Conservation (phyloP, 1,140 invertebrate species). For the Lucilia sericata region DNA sequence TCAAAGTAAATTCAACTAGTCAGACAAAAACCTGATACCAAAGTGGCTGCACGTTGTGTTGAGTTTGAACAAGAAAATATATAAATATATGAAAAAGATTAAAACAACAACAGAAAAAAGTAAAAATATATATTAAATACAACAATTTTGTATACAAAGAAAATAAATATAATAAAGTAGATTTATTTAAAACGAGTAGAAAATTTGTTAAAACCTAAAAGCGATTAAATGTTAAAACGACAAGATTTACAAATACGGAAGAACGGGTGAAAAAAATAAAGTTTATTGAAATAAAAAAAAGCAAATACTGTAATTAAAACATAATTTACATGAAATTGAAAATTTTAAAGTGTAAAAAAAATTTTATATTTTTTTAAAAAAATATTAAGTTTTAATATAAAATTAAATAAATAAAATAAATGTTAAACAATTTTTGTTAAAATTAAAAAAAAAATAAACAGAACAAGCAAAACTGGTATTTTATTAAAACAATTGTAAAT, state of each 20-base stretch:
- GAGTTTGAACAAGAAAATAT: slow-evolving; percentile 4
- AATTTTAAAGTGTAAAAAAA: not conserved
- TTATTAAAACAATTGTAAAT: no score
- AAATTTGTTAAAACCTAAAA: slow-evolving; percentile 31
- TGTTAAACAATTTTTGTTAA: no score
- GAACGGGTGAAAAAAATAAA: not conserved
- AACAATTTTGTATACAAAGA: slow-evolving; percentile 1
- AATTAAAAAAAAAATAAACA: no score
- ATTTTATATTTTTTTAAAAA: no score
- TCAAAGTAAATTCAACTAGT: slow-evolving; percentile 66
- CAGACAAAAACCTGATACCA: slow-evolving; percentile 54
- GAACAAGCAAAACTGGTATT: no score
- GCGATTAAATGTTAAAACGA: slow-evolving; percentile 38
- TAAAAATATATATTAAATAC: slow-evolving; percentile 32
- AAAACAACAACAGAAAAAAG: not conserved
- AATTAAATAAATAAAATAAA: no score
- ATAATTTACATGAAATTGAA: not conserved
- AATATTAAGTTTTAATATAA: no score
- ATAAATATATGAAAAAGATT: slow-evolving; percentile 2
- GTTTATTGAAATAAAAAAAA: not conserved
- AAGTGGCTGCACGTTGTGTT: slow-evolving; percentile 46
- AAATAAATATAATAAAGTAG: not conserved
- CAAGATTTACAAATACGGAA: slow-evolving; percentile 43
- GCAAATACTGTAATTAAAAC: not conserved
- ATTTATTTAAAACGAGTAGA: slow-evolving; percentile 48